Percentiles rank a stretch among this genome's conserved stretches.
Evolutionary conservation across 2,797 vertebrate genomes (phyloP).

Genomic region (Lemur catta): DNA sequence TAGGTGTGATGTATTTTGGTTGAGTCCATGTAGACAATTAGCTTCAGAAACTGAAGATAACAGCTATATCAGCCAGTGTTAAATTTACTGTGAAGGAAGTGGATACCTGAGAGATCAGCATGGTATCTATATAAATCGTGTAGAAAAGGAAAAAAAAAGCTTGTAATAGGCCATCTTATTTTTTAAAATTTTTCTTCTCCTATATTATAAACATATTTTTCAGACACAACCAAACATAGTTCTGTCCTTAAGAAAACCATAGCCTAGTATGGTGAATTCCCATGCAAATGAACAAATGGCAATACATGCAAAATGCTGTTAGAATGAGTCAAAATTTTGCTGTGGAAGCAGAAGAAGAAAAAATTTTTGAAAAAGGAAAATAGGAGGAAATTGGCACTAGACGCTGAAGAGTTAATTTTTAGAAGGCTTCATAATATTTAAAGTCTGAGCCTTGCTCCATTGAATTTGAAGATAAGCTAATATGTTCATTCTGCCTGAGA

Average conservation of each 20-base stretch:
- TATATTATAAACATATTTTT: constrained; percentile 32
- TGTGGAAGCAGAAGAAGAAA: not conserved
- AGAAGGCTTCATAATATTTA: not conserved
- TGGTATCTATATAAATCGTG: not conserved
- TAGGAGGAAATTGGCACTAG: not conserved
- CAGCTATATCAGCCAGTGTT: not conserved
- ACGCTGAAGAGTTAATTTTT: constrained; percentile 17
- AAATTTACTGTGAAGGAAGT: not conserved
- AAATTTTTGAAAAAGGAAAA: not conserved
- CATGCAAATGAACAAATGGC: not conserved
- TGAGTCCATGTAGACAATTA: not conserved
- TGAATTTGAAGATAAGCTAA: constrained; percentile 49
- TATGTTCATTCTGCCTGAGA: not conserved
- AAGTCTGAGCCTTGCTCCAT: constrained; percentile 15
- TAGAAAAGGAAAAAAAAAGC: not conserved
- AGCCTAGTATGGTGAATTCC: not conserved
- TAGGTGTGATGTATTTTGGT: not conserved
- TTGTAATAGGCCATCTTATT: not conserved
- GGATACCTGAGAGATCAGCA: not conserved
- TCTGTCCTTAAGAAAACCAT: not conserved
- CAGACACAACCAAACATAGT: not conserved
- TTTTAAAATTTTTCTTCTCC: not conserved
- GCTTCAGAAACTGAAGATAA: not conserved
- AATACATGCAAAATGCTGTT: not conserved
- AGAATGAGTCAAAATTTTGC: not conserved